These are phyloP conservation scores for Apomyelois bistriatella DNA, from an alignment of 2,888 invertebrate species.

Conservation along the genomic window DNA sequence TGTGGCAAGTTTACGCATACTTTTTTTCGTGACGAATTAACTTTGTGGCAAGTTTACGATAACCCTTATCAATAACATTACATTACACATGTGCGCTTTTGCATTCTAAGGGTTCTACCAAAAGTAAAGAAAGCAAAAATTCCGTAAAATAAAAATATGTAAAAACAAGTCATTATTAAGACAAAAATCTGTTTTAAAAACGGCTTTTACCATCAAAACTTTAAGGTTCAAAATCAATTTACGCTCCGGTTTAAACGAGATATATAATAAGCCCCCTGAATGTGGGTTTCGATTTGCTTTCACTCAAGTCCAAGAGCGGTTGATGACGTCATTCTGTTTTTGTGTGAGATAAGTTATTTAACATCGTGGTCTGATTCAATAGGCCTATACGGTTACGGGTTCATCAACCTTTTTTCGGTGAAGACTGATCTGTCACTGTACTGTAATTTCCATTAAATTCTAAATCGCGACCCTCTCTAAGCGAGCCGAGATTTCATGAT, in stretches of 20 bases:
- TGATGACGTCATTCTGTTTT: slow-evolving; percentile 21
- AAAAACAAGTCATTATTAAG: background rate
- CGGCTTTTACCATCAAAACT: background rate
- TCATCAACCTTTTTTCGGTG: background rate
- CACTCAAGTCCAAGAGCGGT: slow-evolving; percentile 23
- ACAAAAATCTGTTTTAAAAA: background rate
- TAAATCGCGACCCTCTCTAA: no score
- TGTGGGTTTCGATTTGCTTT: slow-evolving; percentile 31
- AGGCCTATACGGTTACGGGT: background rate
- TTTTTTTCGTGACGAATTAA: no score
- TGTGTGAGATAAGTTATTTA: slow-evolving; percentile 8
- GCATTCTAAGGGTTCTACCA: background rate
- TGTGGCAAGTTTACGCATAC: no score
- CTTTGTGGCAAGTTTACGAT: no score
- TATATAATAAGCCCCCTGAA: slow-evolving; percentile 26
- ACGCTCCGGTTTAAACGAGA: slow-evolving; percentile 10
- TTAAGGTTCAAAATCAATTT: slow-evolving; percentile 1
- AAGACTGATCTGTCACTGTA: no score
- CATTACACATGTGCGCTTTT: background rate
- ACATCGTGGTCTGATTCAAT: background rate
- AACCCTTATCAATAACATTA: no score
- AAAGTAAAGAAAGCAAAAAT: background rate
- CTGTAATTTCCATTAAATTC: no score
- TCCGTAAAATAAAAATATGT: slow-evolving; percentile 1
- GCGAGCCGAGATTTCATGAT: no score